Evolutionary conservation across 1,140 invertebrate genomes (phyloP), one percentile per base, ranked within the genome.

Genomic region (Chymomyza costata): DNA sequence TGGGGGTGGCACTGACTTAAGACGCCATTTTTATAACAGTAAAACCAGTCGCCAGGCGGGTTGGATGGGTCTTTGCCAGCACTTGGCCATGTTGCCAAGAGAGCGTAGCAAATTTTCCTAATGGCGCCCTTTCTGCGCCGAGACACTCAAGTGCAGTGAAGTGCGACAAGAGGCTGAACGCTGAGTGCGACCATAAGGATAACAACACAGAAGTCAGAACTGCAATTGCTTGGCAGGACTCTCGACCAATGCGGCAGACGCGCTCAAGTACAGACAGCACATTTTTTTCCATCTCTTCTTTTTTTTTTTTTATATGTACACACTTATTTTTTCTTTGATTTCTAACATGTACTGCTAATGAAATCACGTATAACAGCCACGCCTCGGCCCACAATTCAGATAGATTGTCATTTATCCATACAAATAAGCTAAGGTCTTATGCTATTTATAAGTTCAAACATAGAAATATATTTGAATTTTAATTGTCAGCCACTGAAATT

Each of bases 101-200:
- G 68, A 66, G 64, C 64, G 68, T 73, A 64, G 69, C 69, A 68
- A 74, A 74, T 76, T 65, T 68, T 65, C n/a, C 76, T 74, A 74
- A 74, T 74, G 70, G 69, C 70, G 65, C 56, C n/a, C n/a, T n/a
- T n/a, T n/a, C n/a, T 38, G 25, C 71, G 63, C 50, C 66, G 73
- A 66, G 70, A 58, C 71, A 71, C 73, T 80, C 46, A 67, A 71
- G 67, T 80, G 71, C 73, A 80, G 61, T 17, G 34, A 14, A 52
- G 56, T 40, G 35, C 32, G 19, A 19, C 37, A 21, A 55, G 35
- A 21, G 25, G 19, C 34, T n/a, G n/a, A n/a, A 10, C 7, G 16
- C 25, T 35, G 49, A 51, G 49, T 51, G 49, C 21, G 21, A 44
- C 28, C 39, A 45, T 46, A 52, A 58, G 43, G 32, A 50, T 59